These are phyloP conservation scores for Cybosia mesomella DNA, from an alignment of 2,888 invertebrate genomes.

Conservation along the genomic window DNA sequence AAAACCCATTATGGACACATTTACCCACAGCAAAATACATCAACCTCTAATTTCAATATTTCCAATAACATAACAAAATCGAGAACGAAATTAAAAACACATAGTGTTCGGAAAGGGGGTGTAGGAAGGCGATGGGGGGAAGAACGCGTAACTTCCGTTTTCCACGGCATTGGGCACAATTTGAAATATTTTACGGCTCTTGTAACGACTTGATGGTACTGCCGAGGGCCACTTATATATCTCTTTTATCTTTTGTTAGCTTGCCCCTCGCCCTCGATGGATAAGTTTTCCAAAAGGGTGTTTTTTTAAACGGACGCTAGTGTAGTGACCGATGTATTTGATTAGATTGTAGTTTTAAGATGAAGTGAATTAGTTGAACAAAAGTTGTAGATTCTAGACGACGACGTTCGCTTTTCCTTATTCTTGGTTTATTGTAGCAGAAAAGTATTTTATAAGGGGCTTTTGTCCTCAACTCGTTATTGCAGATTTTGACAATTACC, in stretches of 20 bases:
- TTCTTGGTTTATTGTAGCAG: conserved; percentile 24
- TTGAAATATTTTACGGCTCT: conserved; percentile 87
- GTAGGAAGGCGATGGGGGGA: conserved; percentile 43
- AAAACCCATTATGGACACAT: conserved; percentile 29
- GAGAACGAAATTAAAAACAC: conserved; percentile 65
- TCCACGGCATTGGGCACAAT: conserved; percentile 86
- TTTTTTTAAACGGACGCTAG: conserved; percentile 67
- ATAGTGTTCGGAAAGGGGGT: conserved; percentile 49
- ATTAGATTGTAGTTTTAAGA: conserved; percentile 46
- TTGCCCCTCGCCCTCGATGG: conserved; percentile 76
- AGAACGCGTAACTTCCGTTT: conserved; percentile 85
- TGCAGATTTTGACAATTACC: neutral
- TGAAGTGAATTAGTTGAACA: conserved; percentile 28
- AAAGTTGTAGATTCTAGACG: conserved; percentile 22
- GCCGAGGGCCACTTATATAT: conserved; percentile 86
- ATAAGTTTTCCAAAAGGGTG: conserved; percentile 70
- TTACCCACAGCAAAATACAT: conserved; percentile 35
- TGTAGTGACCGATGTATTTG: conserved; percentile 43
- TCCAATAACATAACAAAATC: conserved; percentile 55
- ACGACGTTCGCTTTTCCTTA: conserved; percentile 17
- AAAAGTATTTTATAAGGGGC: conserved; percentile 16
- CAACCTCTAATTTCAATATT: conserved; percentile 43
- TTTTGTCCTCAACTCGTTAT: neutral
- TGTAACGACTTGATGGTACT: conserved; percentile 87
- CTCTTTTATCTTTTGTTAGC: conserved; percentile 85